These are phyloP conservation scores for Gadus chalcogrammus DNA, from an alignment of 2,113 vertebrate genomes.

Conservation along the genomic window DNA sequence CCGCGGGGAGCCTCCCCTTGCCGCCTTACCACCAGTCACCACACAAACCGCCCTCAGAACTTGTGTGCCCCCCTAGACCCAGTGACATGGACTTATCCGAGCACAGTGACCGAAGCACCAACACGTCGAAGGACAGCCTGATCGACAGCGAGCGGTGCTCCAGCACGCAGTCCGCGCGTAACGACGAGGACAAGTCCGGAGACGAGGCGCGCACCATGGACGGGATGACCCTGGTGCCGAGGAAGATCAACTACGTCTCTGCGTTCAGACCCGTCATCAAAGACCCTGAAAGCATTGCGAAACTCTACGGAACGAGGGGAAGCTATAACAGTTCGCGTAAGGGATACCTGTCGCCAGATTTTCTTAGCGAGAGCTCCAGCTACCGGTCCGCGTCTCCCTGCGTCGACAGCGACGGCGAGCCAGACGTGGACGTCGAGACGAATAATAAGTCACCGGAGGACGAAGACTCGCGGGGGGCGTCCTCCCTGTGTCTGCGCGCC, in stretches of 20 bases:
- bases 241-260: constrained; percentile 90
- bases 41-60: constrained; percentile 75
- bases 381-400: constrained; percentile 89
- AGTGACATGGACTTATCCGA: constrained; percentile 70
- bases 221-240: constrained; percentile 67
- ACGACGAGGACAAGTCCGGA: constrained; percentile 81
- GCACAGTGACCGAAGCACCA: constrained; percentile 76
- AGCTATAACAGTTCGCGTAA: constrained; percentile 70
- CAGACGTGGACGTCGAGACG: constrained; percentile 92
- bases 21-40: constrained; percentile 82
- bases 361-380: constrained; percentile 91
- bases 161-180: constrained; percentile 77
- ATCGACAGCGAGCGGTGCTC: constrained; percentile 78
- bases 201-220: constrained; percentile 79
- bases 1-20: constrained; percentile 81
- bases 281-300: constrained; percentile 90
- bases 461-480: constrained; percentile 66
- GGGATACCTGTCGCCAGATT: constrained; percentile 88
- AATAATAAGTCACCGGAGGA: constrained; percentile 84
- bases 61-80: constrained; percentile 73
- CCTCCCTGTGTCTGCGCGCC: constrained; percentile 63
- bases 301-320: constrained; percentile 86
- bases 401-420: constrained; percentile 88
- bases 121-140: constrained; percentile 76
- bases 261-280: constrained; percentile 94